Base-by-base conservation (phyloP, 2,797 vertebrate genomes). In the Notolepis coatsorum region DNA sequence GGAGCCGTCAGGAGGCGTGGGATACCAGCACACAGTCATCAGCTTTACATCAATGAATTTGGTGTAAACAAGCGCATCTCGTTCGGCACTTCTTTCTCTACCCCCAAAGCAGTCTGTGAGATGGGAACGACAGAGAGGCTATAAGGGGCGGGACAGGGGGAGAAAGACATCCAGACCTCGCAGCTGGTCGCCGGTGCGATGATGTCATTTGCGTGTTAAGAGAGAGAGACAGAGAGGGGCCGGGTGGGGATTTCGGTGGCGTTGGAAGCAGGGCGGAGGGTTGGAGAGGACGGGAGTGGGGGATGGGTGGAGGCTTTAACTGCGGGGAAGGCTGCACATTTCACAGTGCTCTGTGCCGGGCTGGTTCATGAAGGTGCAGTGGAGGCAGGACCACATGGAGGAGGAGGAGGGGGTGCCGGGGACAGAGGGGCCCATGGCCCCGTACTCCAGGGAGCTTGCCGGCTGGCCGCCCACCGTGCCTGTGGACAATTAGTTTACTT, bases 351-450 rank as follows among this genome's bases (percentile, higher is more conserved):
- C 96, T 0, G 95, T 99, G 90, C 97, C 97, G 0, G 96, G 96
- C 87, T 96, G 97, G 93, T 99, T 99, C 97, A 98, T 96, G 89
- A 97, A 99, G 92, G 98, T 99, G 93, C 98, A 99, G 91, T 99
- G 98, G 78, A 95, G 93, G 71, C 98, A 99, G 68, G 95, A 95
- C 98, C 98, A 99, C 94, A 98, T 94, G 84, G 96, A 88, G 0
- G 94, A 93, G 1, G 95, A 82, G 15, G 88, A 87, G 2, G 92
- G n/a, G n/a, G n/a, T n/a, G n/a, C n/a, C 71, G 0, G 93, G 90
- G 7, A 49, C 71, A 0, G 94, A 80, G 1, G 94, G 84, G 59
- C 95, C 96, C 41, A 93, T 86, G 27, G 95, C 95, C 1, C 94
- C 95, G 0, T 94, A 98, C 17, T 96, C 96, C 3, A 94, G 92